Evolutionary conservation across 2,888 invertebrate species (phyloP).

Genomic region (Aelia acuminata): DNA sequence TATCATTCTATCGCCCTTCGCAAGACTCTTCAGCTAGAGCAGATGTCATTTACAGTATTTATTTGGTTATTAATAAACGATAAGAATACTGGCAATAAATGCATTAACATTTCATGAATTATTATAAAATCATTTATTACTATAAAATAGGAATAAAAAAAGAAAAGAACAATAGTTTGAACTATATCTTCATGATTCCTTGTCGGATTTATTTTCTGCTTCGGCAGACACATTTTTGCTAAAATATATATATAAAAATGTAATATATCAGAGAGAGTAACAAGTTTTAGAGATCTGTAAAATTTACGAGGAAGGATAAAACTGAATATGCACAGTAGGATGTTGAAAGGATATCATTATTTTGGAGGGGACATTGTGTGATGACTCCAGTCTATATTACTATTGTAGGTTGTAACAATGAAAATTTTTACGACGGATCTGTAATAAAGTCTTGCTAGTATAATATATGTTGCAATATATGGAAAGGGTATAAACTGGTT

Average conservation of each 20-base stretch:
- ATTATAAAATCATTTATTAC: too few species aligned
- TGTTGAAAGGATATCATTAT: not conserved
- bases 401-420: not conserved
- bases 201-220: not conserved
- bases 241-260: not conserved
- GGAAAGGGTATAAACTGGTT: not conserved
- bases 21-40: too few species aligned
- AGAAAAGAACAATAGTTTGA: not conserved
- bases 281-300: slow-evolving; percentile 7
- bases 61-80: too few species aligned
- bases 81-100: too few species aligned
- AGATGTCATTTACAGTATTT: too few species aligned
- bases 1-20: too few species aligned
- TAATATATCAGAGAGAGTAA: not conserved
- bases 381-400: not conserved
- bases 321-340: not conserved
- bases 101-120: too few species aligned
- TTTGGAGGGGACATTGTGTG: too few species aligned
- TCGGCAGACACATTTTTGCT: not conserved
- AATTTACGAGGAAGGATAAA: not conserved
- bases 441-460: not conserved
- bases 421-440: not conserved
- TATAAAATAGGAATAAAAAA: not conserved
- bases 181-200: not conserved
- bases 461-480: not conserved